Base-by-base conservation (phyloP, 37 sponge, comb jelly and placozoan species). In the Cladorhizidae sp. region DNA sequence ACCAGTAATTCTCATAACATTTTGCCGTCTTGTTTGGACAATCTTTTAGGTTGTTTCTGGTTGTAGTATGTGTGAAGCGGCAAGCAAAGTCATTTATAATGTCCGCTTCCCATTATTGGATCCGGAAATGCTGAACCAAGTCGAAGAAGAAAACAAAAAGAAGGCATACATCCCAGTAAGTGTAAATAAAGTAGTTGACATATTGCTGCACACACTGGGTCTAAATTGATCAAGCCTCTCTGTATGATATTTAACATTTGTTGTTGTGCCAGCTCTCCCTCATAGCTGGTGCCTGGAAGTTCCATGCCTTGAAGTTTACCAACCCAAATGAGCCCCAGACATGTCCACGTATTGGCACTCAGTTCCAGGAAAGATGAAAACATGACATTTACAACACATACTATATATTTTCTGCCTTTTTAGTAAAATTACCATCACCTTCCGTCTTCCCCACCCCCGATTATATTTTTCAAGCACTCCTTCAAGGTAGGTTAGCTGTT, bases 261-360 rank as follows among this genome's bases (percentile, higher is more conserved):
- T 38, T 37, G 5, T 36, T 38, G 35, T 15, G 39, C 22, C 73
- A 97, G 97, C 89, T 91, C 51, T 22, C 61, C 35, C 81, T 93
- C 52, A 95, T 98, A 54, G 83, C 96, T 37, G 72, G 91, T 40
- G 96, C 98, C n/a, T 98, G 98, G 98, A 93, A 88, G 77, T 98
- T 89, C 58, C 98, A 98, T 81, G 98, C 98, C 18, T 83, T 93
- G 26, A 85, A 91, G 80, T 67, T 91, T 49, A 81, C 81, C 39
- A 88, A 93, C 39, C 86, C 92, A 6, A 73, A 59, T 45, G 85
- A 95, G 43, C 81, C 90, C 0, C 94, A 91, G 79, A 85, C 89
- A 17, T 72, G 92, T 12, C 93, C 92, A 42, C 85, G 98, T 28
- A 79, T 77, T 25, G 98, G 98, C 31, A 98, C 98, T 12, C 62